A percentile compares a stretch with the other conserved stretches of the same genome.
Conservation (phyloP, 2,113 vertebrate genomes). For the Labrus mixtus region DNA sequence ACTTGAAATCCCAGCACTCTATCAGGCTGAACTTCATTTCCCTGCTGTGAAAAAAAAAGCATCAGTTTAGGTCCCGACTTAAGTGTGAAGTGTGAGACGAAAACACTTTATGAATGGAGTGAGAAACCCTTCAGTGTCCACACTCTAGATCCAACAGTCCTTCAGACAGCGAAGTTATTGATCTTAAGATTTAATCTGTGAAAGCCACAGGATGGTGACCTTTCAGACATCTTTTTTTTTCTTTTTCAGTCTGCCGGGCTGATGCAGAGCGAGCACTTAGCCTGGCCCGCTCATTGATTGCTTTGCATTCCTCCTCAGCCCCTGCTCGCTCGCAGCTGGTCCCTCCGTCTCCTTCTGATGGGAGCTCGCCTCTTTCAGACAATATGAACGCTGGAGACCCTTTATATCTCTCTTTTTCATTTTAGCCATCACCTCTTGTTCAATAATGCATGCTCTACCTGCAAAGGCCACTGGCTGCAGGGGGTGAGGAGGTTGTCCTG, state of each 20-base stretch:
- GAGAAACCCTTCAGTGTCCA: not conserved
- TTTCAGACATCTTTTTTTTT: constrained; percentile 45
- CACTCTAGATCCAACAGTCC: constrained; percentile 16
- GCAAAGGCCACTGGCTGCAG: constrained; percentile 44
- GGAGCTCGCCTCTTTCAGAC: constrained; percentile 38
- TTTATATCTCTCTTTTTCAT: constrained; percentile 42
- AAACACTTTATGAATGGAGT: not conserved
- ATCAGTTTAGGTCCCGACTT: constrained; percentile 11
- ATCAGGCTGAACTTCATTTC: constrained; percentile 6
- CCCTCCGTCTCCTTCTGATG: constrained; percentile 38
- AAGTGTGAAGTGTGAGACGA: not conserved
- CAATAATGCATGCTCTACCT: constrained; percentile 62
- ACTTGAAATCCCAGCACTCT: constrained; percentile 3
- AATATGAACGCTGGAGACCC: constrained; percentile 34
- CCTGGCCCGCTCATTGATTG: constrained; percentile 43
- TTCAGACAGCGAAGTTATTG: constrained; percentile 32
- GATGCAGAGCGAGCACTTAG: constrained; percentile 45
- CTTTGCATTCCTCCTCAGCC: constrained; percentile 42
- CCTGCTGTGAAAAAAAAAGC: not conserved
- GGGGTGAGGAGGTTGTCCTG: constrained; percentile 8
- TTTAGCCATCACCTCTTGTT: constrained; percentile 51
- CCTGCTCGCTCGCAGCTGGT: constrained; percentile 60
- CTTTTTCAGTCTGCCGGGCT: constrained; percentile 1
- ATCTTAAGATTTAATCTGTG: constrained; percentile 39
- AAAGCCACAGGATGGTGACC: constrained; percentile 56